Evolutionary conservation across 2,113 vertebrate species (phyloP).

Genomic region (Cinclus mexicanus): DNA sequence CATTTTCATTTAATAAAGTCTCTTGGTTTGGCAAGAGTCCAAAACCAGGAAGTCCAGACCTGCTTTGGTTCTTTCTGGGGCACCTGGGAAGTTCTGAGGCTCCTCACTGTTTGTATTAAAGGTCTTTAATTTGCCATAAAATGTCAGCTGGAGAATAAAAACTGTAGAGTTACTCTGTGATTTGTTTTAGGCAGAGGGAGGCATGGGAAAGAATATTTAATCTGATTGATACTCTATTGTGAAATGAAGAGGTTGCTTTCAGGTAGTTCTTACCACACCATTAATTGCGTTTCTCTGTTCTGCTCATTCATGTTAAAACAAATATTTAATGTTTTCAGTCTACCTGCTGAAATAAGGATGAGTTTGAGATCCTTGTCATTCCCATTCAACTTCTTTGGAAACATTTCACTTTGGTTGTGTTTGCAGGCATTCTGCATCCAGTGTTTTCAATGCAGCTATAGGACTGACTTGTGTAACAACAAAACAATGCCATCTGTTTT

Average conservation of each 20-base stretch:
- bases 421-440: neutral
- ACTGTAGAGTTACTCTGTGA: neutral
- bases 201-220: neutral
- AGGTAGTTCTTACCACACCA: neutral
- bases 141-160: constrained; percentile 34
- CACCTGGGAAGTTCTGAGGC: constrained; percentile 22
- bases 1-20: constrained; percentile 26
- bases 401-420: neutral
- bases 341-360: neutral
- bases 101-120: constrained; percentile 36
- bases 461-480: constrained; percentile 17
- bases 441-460: constrained; percentile 18
- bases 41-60: constrained; percentile 15
- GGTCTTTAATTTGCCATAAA: constrained; percentile 44
- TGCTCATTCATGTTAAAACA: neutral
- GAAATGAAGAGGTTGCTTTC: neutral
- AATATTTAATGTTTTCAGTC: neutral
- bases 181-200: constrained; percentile 9
- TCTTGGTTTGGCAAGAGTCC: constrained; percentile 35
- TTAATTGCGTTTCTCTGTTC: neutral
- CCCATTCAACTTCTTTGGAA: neutral
- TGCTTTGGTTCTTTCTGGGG: constrained; percentile 37
- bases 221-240: neutral
- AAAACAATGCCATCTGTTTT: constrained; percentile 41
- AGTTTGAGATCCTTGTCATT: neutral